Conservation (phyloP, 2,888 invertebrate species). For the Lordiphosa andalusiaca region DNA sequence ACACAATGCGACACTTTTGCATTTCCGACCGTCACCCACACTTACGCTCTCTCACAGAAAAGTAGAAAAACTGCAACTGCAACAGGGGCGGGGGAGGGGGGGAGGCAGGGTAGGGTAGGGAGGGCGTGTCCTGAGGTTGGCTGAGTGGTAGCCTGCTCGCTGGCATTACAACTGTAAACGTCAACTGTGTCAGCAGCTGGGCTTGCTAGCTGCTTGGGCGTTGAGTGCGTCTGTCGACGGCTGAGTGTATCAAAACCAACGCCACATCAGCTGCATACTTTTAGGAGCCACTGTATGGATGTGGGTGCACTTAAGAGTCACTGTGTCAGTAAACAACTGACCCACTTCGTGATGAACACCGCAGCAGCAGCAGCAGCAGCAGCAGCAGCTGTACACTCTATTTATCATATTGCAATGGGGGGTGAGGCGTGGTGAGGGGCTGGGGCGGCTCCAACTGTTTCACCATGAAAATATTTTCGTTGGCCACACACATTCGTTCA, state of each 20-base stretch:
- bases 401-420: conserved; percentile 41
- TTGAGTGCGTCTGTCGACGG: conserved; percentile 71
- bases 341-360: conserved; percentile 66
- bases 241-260: conserved; percentile 69
- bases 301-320: conserved; percentile 64
- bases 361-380: conserved; percentile 29
- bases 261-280: conserved; percentile 65
- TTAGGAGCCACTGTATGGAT: conserved; percentile 38
- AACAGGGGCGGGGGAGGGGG: too few relatives aligned
- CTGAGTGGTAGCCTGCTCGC: conserved; percentile 62
- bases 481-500: background rate
- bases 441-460: too few relatives aligned
- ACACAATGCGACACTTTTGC: conserved; percentile 66
- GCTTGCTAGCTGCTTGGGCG: conserved; percentile 27
- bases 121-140: conserved; percentile 51
- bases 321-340: conserved; percentile 72
- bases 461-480: too few relatives aligned
- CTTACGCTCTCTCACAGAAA: conserved; percentile 23
- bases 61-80: conserved; percentile 51
- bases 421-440: background rate
- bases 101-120: too few relatives aligned
- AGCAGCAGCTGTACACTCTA: conserved; percentile 24
- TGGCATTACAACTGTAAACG: conserved; percentile 65
- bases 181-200: conserved; percentile 56
- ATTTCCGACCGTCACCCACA: conserved; percentile 58